phyloP scores from a whole-genome alignment of 2,797 vertebrate genomes.

The Pristis pectinata region DNA sequence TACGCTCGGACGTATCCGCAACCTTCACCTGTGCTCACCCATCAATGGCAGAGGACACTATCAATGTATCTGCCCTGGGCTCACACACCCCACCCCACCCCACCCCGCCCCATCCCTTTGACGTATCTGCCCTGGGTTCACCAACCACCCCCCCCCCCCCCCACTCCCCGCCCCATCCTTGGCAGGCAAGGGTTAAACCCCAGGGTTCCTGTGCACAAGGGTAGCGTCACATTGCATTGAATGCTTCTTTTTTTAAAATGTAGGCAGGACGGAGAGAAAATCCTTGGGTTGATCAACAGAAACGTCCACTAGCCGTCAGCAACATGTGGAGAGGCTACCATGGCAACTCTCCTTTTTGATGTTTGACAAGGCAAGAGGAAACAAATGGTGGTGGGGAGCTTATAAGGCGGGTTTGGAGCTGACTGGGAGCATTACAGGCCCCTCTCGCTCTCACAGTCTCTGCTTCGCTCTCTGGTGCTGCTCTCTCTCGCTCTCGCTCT shows the following conservation, averaged over 20 bases:
- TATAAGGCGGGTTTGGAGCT: slow-evolving; percentile 47
- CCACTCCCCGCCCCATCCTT: not conserved
- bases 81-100: too few species aligned
- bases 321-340: slow-evolving; percentile 53
- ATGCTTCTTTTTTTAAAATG: not conserved
- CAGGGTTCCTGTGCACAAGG: not conserved
- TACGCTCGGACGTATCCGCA: not conserved
- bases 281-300: slow-evolving; percentile 5
- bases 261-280: not conserved
- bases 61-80: not conserved
- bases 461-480: slow-evolving; percentile 40
- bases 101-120: too few species aligned
- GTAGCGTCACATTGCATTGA: not conserved
- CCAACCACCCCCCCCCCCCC: too few species aligned
- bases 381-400: slow-evolving; percentile 45
- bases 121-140: too few species aligned
- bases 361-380: slow-evolving; percentile 51
- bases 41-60: not conserved
- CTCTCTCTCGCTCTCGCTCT: not conserved
- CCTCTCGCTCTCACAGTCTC: not conserved
- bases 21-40: not conserved
- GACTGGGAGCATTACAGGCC: slow-evolving; percentile 41
- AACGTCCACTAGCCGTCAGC: slow-evolving; percentile 46
- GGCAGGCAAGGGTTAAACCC: not conserved
- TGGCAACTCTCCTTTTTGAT: slow-evolving; percentile 54